phyloP scores from a whole-genome alignment of 1,140 invertebrate species.

The Diorhabda carinulata region DNA sequence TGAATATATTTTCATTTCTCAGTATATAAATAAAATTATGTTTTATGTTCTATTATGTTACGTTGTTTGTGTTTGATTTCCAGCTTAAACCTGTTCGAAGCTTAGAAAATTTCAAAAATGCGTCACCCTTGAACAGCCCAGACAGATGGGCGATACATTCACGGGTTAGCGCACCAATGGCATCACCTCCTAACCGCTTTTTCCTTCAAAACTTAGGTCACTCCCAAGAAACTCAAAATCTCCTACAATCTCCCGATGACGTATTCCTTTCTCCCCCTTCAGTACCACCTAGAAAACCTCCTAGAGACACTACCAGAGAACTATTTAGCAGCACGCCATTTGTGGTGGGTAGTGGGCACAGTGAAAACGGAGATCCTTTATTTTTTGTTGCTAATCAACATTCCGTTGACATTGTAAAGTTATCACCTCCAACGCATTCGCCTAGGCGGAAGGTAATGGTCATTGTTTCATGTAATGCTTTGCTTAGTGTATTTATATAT shows the following conservation, averaged over 20 bases:
- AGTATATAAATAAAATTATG: too few relatives aligned
- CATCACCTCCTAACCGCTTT: constrained; percentile 32
- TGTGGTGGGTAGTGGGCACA: constrained; percentile 45
- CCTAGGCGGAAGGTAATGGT: constrained; percentile 42
- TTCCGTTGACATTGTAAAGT: constrained; percentile 45
- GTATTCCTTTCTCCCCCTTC: constrained; percentile 35
- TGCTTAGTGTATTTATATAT: neutral
- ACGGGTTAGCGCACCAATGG: constrained; percentile 26
- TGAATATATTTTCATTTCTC: too few relatives aligned
- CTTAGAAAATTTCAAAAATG: constrained; percentile 56
- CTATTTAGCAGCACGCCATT: constrained; percentile 43
- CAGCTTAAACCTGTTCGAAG: constrained; percentile 60
- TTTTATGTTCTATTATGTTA: neutral
- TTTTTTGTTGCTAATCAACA: constrained; percentile 45
- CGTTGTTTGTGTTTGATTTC: constrained; percentile 28
- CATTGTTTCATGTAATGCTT: neutral
- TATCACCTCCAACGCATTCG: constrained; percentile 42
- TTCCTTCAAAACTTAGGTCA: constrained; percentile 25
- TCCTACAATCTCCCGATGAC: constrained; percentile 42
- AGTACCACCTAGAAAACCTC: constrained; percentile 23
- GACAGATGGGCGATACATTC: constrained; percentile 43
- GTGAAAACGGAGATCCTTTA: constrained; percentile 45
- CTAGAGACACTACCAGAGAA: constrained; percentile 29
- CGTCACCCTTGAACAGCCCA: constrained; percentile 44
- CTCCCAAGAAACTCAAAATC: constrained; percentile 40